Conservation (phyloP, 2,113 vertebrate species). For the Struthio camelus region DNA sequence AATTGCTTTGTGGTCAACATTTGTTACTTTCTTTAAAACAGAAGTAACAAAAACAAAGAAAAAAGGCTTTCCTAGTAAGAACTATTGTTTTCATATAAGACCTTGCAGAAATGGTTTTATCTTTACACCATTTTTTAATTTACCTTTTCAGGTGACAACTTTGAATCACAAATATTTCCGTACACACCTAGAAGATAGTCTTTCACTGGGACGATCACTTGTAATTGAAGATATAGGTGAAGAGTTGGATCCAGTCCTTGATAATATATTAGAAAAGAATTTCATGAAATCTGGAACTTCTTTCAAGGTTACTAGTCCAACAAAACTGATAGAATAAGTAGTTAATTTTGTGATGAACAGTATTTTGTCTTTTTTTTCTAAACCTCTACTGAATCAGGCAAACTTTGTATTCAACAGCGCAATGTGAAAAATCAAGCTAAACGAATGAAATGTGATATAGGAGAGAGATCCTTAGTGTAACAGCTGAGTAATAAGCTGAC, state of each 20-base stretch:
- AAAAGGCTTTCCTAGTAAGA: not conserved
- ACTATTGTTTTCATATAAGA: not conserved
- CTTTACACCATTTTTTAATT: not conserved
- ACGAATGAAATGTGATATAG: not conserved
- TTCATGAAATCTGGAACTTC: conserved; percentile 78
- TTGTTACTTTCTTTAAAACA: not conserved
- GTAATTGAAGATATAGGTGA: conserved; percentile 80
- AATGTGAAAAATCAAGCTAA: not conserved
- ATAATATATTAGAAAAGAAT: conserved; percentile 82
- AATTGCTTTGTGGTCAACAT: not conserved
- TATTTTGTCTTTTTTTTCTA: not conserved
- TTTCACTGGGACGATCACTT: conserved; percentile 78
- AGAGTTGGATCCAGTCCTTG: conserved; percentile 79
- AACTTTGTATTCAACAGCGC: not conserved
- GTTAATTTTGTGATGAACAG: not conserved
- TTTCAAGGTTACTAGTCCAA: conserved; percentile 73
- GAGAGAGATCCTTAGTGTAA: not conserved
- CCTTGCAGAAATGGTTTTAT: not conserved
- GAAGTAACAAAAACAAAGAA: not conserved
- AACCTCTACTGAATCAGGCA: not conserved
- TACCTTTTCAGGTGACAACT: conserved; percentile 72
- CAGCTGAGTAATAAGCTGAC: not conserved
- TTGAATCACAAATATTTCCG: conserved; percentile 83
- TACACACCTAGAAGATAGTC: conserved; percentile 77
- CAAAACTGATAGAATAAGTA: not conserved